Evolutionary conservation across 2,797 vertebrate genomes (phyloP), one percentile per base, ranked within the genome.

Genomic region (Telmatherina bonti): DNA sequence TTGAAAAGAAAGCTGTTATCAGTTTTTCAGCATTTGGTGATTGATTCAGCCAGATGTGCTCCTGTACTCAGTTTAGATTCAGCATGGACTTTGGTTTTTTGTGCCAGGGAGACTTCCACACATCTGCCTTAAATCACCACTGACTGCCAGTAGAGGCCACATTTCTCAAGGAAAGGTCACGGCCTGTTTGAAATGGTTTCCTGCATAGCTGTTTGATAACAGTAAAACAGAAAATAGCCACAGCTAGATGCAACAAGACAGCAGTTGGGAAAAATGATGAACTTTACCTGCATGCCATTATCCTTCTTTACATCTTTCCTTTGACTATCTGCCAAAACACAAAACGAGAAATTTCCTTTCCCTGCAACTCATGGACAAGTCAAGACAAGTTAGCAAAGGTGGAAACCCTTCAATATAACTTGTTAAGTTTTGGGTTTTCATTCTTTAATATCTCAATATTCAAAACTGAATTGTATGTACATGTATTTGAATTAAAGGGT

Each of bases 111-210:
- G 60, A 78, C 68, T 82, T 86, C 81, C 83, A 91, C 85, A 92
- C 91, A 93, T 93, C 86, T 94, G 92, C 83, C 80, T 92, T 84
- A 81, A 89, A 92, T 93, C 84, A 81, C 80, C 70, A 60, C 49
- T 8, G 9, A 69, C 79, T 88, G 84, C 89, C 81, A 85, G 72
- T 79, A 71, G 74, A 81, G 76, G 73, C 86, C 76, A 62, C 24
- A 8, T 82, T 83, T 81, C 81, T 58, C 64, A 78, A 84, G 54
- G 53, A 43, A 74, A 83, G 80, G 70, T 80, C 78, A 79, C 62
- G 71, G 57, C 63, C 58, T 58, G 10, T 74, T 85, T 74, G 54
- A 86, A 81, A 83, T 24, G 1, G 60, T 86, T 91, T 92, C 77
- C 76, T 74, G 84, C 85, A 78, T 81, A 83, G 70, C 72, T 84